These are phyloP conservation scores for Scophthalmus maximus DNA, from an alignment of 2,113 vertebrate species.

Conservation along the genomic window DNA sequence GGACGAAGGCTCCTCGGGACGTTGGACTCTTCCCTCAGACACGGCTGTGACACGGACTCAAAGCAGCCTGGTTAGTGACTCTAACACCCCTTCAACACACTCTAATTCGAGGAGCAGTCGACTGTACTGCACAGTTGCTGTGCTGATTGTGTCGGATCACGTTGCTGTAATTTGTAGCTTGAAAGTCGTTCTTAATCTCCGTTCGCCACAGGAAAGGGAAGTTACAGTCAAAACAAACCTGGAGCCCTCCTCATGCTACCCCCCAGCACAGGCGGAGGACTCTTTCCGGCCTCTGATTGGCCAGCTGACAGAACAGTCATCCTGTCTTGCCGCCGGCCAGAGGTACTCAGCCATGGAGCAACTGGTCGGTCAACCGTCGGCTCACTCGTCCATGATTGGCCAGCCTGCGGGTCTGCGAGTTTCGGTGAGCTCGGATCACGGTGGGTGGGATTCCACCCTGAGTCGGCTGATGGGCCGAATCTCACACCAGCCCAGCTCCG, in stretches of 20 bases:
- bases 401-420: too few relatives aligned
- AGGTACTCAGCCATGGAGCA: conserved; percentile 33
- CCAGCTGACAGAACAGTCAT: conserved; percentile 61
- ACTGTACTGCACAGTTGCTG: too few relatives aligned
- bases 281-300: conserved; percentile 69
- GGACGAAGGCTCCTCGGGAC: conserved; percentile 34
- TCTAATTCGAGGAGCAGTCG: too few relatives aligned
- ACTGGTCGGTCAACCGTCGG: conserved; percentile 61
- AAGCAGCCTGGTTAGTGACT: conserved; percentile 41
- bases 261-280: conserved; percentile 22
- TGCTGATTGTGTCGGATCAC: too few relatives aligned
- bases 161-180: neutral
- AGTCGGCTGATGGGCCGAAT: conserved; percentile 59
- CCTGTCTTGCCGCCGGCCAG: conserved; percentile 26
- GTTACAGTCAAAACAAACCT: neutral
- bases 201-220: conserved; percentile 37
- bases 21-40: conserved; percentile 37
- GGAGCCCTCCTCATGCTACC: conserved; percentile 14
- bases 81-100: neutral
- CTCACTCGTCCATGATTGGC: conserved; percentile 71
- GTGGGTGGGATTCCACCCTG: conserved; percentile 60
- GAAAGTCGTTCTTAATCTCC: neutral
- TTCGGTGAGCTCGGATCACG: conserved; percentile 3
- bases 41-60: neutral
- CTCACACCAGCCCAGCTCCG: conserved; percentile 30